These are phyloP conservation scores for Zaprionus camerounensis DNA, from an alignment of 1,140 invertebrate genomes.

Conservation along the genomic window DNA sequence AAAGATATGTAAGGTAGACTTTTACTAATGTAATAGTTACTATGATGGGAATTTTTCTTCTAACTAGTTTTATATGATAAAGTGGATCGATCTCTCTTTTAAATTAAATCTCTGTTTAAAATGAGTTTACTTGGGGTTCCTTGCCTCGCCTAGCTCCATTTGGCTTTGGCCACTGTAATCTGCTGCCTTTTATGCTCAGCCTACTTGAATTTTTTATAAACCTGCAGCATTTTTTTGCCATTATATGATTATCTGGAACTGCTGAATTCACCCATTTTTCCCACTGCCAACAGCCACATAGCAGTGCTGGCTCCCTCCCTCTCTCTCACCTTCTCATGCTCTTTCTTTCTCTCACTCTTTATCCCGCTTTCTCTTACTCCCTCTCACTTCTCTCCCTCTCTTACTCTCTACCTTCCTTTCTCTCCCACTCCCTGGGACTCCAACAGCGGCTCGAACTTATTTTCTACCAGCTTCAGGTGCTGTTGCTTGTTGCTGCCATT, in stretches of 20 bases:
- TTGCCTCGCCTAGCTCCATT: background rate
- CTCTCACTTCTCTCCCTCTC: background rate
- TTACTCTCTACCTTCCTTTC: background rate
- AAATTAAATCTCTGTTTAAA: background rate
- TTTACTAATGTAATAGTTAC: no score
- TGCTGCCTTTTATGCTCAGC: background rate
- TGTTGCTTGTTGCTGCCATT: constrained; percentile 66
- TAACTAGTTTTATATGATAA: no score
- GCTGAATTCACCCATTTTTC: constrained; percentile 30
- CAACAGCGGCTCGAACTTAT: constrained; percentile 19
- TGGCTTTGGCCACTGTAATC: background rate
- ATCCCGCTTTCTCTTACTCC: background rate
- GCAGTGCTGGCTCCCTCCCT: background rate
- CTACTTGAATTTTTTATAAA: constrained; percentile 7
- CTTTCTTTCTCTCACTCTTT: background rate
- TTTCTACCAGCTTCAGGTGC: constrained; percentile 67
- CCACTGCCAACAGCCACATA: constrained; percentile 24
- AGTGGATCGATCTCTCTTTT: no score
- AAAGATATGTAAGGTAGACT: no score
- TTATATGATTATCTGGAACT: constrained; percentile 22
- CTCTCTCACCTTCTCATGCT: background rate
- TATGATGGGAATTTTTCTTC: no score
- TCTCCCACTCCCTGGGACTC: background rate
- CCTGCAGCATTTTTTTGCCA: constrained; percentile 2
- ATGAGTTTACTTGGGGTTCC: background rate